Evolutionary conservation across 1,140 invertebrate genomes (phyloP), one percentile per base, ranked within the genome.

Genomic region (Chironomus striatipennis): DNA sequence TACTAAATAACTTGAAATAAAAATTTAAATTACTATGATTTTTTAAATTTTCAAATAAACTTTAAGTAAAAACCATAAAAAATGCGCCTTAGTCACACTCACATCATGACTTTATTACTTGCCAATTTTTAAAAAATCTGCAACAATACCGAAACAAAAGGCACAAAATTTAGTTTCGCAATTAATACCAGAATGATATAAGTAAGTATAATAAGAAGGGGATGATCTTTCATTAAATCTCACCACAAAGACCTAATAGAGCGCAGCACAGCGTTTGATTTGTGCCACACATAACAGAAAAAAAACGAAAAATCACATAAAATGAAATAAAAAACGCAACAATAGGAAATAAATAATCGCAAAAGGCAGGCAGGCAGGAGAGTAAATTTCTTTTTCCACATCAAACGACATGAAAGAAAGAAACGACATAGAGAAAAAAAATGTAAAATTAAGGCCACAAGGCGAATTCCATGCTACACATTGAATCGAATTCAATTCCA

Each of bases 161-260:
- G 7, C 10, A 57, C 24, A 1, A 57, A 57, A 57, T 57, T n/a
- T 12, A 18, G 7, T 70, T 70, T 70, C 18, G 65, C 65, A 18
- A 70, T 18, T 70, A 70, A 18, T 70, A 34, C 24, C 24, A 34
- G 5, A 34, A 34, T 34, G 24, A 34, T 34, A 34, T 34, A 34
- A 34, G 8, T 9, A 70, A 57, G 9, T 70, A 70, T 34, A 70
- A 70, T 20, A 70, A 21, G 65, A 18, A 70, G 65, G 65, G 65
- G 17, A 18, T 70, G 65, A 20, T 70, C 65, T 20, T 70, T 70
- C 65, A 70, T 70, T 21, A 70, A 9, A 70, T 70, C 20, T 70
- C 17, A 70, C 65, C 65, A 70, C 65, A 70, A 70, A 70, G 8
- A 21, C 65, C n/a, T 9, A 57, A 57, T 57, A 57, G 47, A 34